Conservation (phyloP, 1,140 invertebrate genomes). For the Colletes latitarsis region DNA sequence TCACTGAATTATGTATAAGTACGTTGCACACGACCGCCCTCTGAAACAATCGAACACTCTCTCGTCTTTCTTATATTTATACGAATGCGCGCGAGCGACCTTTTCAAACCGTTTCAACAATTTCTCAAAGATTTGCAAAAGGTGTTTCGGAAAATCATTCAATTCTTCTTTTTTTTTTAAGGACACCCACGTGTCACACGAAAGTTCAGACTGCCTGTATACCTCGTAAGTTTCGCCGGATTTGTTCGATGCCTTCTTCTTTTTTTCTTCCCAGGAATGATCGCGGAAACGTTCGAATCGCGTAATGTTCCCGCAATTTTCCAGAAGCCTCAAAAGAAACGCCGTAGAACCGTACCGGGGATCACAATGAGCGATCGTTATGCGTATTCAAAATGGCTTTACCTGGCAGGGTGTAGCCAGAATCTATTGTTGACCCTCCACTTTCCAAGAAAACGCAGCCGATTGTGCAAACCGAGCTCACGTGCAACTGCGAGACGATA, state of each 20-base stretch:
- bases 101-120: too few species aligned
- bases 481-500: constrained; percentile 51
- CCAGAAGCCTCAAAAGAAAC: constrained; percentile 42
- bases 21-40: too few species aligned
- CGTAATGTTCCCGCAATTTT: constrained; percentile 71
- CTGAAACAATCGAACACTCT: too few species aligned
- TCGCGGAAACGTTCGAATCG: constrained; percentile 54
- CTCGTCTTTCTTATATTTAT: too few species aligned
- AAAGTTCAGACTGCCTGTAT: background rate
- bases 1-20: too few species aligned
- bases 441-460: constrained; percentile 60
- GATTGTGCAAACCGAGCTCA: constrained; percentile 69
- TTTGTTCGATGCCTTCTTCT: constrained; percentile 19
- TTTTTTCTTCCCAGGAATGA: constrained; percentile 6
- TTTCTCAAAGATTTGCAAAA: background rate
- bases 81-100: too few species aligned
- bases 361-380: constrained; percentile 73
- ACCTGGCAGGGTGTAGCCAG: constrained; percentile 65
- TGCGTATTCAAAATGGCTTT: constrained; percentile 73
- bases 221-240: background rate
- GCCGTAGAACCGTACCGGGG: constrained; percentile 45
- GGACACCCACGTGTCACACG: background rate
- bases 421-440: constrained; percentile 66
- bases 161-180: background rate
- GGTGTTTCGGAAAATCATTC: background rate